These are phyloP conservation scores for Perca flavescens DNA, from an alignment of 2,113 vertebrate genomes.

Conservation along the genomic window DNA sequence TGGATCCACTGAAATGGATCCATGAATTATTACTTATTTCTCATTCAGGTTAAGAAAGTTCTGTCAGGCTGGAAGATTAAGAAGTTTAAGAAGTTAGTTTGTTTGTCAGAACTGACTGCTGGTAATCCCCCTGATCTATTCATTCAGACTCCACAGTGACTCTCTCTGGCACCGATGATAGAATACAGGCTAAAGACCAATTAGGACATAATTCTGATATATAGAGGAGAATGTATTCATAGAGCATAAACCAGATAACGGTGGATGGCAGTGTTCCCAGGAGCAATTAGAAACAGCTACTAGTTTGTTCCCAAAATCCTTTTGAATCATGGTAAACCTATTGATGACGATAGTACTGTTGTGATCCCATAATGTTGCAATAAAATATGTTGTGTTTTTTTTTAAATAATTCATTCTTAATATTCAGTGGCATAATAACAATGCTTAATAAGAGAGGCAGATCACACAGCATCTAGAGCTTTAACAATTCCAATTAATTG, in stretches of 20 bases:
- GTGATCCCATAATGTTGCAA: not conserved
- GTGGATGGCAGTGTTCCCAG: not conserved
- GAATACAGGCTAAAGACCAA: not conserved
- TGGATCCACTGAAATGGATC: not conserved
- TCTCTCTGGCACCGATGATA: not conserved
- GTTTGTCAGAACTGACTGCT: constrained; percentile 25
- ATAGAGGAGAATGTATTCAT: not conserved
- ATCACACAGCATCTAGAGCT: no score
- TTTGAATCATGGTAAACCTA: not conserved
- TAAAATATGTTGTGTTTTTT: not conserved
- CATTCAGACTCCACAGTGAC: constrained; percentile 21
- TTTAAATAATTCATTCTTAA: not conserved
- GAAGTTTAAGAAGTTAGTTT: not conserved
- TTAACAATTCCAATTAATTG: no score
- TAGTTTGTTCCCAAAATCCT: not conserved
- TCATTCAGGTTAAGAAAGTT: constrained; percentile 10
- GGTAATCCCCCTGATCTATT: constrained; percentile 48
- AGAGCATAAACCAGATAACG: not conserved
- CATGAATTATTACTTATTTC: constrained; percentile 9
- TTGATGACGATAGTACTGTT: not conserved
- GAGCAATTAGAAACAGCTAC: not conserved
- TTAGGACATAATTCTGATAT: not conserved
- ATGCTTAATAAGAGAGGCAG: no score
- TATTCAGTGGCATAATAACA: not conserved
- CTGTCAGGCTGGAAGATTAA: constrained; percentile 36